Evolutionary conservation across 2,888 invertebrate genomes (phyloP), one percentile per base, ranked within the genome.

Genomic region (Chydorus sphaericus): DNA sequence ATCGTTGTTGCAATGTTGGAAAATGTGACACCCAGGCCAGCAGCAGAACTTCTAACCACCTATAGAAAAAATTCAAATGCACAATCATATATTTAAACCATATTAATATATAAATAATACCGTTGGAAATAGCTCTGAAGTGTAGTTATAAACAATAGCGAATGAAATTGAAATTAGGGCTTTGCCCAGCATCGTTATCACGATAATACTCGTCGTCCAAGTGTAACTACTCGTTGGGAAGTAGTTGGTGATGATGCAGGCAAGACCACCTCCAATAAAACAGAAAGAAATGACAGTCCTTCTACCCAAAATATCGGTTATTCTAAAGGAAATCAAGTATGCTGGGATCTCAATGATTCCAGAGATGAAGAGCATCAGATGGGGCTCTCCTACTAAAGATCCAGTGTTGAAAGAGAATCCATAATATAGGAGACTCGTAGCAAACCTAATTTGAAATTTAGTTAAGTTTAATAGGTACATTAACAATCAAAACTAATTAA

Each of bases 81-180:
- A n/a, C n/a, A n/a, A n/a, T n/a, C n/a, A n/a, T n/a, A n/a, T n/a
- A n/a, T n/a, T n/a, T n/a, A n/a, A n/a, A n/a, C n/a, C n/a, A n/a
- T n/a, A n/a, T n/a, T n/a, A n/a, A n/a, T n/a, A n/a, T n/a, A n/a
- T n/a, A n/a, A n/a, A n/a, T n/a, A n/a, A 87, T 87, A 59, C 48
- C 37, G 89, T 89, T 0, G 88, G 89, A 64, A 88, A 89, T 18
- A 88, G 68, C 70, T 89, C 88, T 0, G 88, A 88, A 0, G 88
- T 87, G 66, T 87, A 89, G 64, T 88, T 88, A 67, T 86, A 89
- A 60, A 87, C 80, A 29, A 88, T 83, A 14, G 86, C 87, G 69
- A 89, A 89, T 0, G 87, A 87, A 53, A 85, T 83, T 7, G 88
- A 85, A 52, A 89, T 85, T 62, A 86, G 81, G 33, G 87, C 75